phyloP scores from a whole-genome alignment of 2,113 vertebrate species.

The Tragelaphus strepsiceros region DNA sequence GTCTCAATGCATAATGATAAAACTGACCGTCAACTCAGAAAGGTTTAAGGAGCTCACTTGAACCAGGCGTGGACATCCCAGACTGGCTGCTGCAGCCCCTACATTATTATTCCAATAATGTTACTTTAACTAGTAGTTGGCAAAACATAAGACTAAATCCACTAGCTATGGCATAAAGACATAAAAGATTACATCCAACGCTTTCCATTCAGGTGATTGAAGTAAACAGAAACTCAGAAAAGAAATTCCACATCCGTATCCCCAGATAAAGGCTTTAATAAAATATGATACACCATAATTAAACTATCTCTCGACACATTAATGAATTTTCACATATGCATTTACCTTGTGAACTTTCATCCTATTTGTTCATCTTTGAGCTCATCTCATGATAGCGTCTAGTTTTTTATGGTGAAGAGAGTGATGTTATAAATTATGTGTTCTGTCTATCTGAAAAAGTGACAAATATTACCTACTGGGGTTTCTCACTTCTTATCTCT shows the following conservation, averaged over 20 bases:
- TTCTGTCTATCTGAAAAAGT: constrained; percentile 52
- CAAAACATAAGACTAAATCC: background rate
- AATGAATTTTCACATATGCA: constrained; percentile 26
- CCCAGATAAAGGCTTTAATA: constrained; percentile 34
- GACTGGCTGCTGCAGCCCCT: background rate
- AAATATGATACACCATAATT: constrained; percentile 54
- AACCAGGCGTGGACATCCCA: background rate
- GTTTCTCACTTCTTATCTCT: constrained; percentile 41
- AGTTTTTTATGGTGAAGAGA: constrained; percentile 36
- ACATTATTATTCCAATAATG: background rate
- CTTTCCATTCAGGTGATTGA: background rate
- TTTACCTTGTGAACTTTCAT: constrained; percentile 49
- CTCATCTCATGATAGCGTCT: constrained; percentile 44
- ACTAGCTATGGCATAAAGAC: background rate
- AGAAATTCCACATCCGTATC: background rate
- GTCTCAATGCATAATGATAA: background rate
- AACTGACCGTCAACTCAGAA: background rate
- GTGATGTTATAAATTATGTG: constrained; percentile 36
- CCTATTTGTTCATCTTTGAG: background rate
- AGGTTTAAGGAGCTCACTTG: background rate
- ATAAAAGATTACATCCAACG: background rate
- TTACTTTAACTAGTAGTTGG: background rate
- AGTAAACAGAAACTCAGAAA: constrained; percentile 22
- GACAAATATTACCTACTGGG: constrained; percentile 34
- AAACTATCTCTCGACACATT: constrained; percentile 28